These are phyloP conservation scores for Sylvia atricapilla DNA, from an alignment of 2,113 vertebrate genomes.

Conservation along the genomic window DNA sequence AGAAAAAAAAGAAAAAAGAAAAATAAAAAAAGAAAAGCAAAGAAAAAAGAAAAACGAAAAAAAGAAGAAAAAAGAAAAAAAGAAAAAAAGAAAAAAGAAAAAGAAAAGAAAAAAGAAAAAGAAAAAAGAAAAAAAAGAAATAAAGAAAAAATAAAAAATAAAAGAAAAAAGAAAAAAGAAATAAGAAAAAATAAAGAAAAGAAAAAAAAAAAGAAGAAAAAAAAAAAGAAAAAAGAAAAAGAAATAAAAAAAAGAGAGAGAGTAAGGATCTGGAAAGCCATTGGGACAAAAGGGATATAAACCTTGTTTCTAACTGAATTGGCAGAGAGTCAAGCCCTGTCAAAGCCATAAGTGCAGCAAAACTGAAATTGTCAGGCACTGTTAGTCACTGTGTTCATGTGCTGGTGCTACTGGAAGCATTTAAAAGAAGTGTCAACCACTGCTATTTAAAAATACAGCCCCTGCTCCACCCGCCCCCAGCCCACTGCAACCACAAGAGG, in stretches of 20 bases:
- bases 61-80: too few relatives aligned
- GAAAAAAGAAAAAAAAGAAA: too few relatives aligned
- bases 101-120: too few relatives aligned
- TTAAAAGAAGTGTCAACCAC: conserved; percentile 24
- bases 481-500: not conserved
- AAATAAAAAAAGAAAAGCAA: too few relatives aligned
- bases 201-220: too few relatives aligned
- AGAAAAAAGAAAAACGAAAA: too few relatives aligned
- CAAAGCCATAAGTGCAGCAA: conserved; percentile 46
- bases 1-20: too few relatives aligned
- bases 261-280: not conserved
- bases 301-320: conserved; percentile 26
- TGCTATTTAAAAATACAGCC: not conserved
- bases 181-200: too few relatives aligned
- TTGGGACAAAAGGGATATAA: conserved; percentile 21
- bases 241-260: not conserved
- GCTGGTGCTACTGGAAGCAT: conserved; percentile 16
- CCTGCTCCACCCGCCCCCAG: not conserved
- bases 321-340: conserved; percentile 55
- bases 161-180: too few relatives aligned
- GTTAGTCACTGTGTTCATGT: conserved; percentile 28
- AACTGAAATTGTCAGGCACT: conserved; percentile 41
- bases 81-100: too few relatives aligned
- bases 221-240: not conserved
- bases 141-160: too few relatives aligned